phyloP scores from a whole-genome alignment of 2,113 vertebrate species.

The Nyctibius bracteatus region DNA sequence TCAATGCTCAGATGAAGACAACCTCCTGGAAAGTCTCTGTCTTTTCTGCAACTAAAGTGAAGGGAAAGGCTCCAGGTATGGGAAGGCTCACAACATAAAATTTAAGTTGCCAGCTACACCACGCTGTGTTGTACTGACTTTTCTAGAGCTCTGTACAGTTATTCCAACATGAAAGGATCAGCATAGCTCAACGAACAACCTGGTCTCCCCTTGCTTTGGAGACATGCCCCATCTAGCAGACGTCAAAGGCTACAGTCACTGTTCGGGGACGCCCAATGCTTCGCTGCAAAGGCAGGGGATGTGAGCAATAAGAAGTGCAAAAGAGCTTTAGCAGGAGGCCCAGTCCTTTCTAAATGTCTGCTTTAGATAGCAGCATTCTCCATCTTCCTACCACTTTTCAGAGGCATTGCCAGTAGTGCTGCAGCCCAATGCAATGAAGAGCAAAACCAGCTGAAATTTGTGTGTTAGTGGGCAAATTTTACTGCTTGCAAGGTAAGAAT shows the following conservation, averaged over 20 bases:
- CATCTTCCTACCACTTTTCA: neutral
- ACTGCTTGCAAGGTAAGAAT: conserved; percentile 31
- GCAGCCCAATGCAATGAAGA: neutral
- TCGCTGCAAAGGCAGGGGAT: neutral
- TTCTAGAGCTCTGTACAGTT: neutral
- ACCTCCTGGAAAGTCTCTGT: neutral
- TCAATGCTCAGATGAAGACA: neutral
- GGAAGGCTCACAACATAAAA: neutral
- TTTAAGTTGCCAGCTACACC: neutral
- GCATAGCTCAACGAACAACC: neutral
- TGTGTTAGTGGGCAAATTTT: conserved; percentile 34
- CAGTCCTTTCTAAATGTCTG: neutral
- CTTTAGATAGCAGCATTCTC: neutral
- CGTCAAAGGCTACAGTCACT: neutral
- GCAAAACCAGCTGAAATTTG: neutral
- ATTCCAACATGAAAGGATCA: neutral
- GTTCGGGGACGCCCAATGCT: neutral
- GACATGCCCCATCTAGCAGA: neutral
- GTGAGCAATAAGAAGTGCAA: neutral
- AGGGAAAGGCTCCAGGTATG: neutral
- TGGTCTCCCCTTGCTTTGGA: neutral
- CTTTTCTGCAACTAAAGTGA: neutral
- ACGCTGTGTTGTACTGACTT: neutral
- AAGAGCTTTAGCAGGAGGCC: neutral
- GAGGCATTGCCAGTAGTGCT: neutral